Base-by-base conservation (phyloP, 2,888 invertebrate species). In the Adela reaumurella region DNA sequence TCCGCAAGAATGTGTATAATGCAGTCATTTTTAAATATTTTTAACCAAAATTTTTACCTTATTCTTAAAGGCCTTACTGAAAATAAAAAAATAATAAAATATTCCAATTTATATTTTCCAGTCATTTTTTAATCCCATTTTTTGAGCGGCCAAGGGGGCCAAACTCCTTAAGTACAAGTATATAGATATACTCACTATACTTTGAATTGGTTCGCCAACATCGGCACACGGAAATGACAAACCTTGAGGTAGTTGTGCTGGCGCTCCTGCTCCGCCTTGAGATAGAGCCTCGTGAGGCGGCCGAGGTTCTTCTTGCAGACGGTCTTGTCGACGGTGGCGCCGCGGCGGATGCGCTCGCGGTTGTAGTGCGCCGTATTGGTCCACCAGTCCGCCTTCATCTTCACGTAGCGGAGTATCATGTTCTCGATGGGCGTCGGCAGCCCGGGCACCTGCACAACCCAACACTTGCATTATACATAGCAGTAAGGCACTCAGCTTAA, bases 361-460 rank as follows among this genome's bases (percentile, higher is more conserved):
- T 99, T 99, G 74, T 99, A 99, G 70, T 99, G 99, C 1, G 99
- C 98, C 0, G 99, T 99, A 71, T 99, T 99, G 0, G 99, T 99
- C 99, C 99, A 99, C 99, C 99, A 99, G 71, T 99, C 99, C 0
- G 99, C 99, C 68, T 99, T 99, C 90, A 99, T 98, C 73, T 99
- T 99, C 11, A 99, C 99, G 72, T 98, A 99, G 29, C 99, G 87
- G 51, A 99, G 84, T 59, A 99, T 99, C 99, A 99, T 99, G 77
- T 99, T 99, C 78, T 99, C 99, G 54, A 99, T 98, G 0, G 99
- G 99, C 24, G 96, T 98, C 0, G 99, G 99, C 4, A 99, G 79
- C 3, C 98, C 99, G 2, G 99, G 99, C 2, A 98, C 94, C 88
- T 87, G 57, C 41, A 10, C 24, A 24, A 24, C 5, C 24, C 17